Conservation (phyloP, 2,113 vertebrate genomes). For the Brachyistius frenatus region DNA sequence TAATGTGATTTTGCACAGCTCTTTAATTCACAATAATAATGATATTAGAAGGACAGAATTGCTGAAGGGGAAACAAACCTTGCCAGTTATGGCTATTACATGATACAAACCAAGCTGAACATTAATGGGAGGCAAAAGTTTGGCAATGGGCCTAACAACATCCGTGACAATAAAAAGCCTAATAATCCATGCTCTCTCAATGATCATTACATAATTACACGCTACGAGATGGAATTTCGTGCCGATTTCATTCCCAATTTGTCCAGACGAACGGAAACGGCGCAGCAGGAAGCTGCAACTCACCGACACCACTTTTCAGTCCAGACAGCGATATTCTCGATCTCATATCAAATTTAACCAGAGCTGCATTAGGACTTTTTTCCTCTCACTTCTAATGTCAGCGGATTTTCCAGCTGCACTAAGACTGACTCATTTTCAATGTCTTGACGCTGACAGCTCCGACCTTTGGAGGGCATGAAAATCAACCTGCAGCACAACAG, state of each 20-base stretch:
- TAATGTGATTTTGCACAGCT: conserved; percentile 10
- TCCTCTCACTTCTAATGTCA: conserved; percentile 47
- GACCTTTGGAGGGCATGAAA: conserved; percentile 30
- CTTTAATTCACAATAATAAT: conserved; percentile 14
- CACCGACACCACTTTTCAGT: conserved; percentile 2
- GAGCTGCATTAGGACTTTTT: conserved; percentile 42
- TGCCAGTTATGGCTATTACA: conserved; percentile 17
- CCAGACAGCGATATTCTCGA: conserved; percentile 13
- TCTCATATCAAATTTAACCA: conserved; percentile 53
- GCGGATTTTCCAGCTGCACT: conserved; percentile 50
- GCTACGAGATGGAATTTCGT: background rate
- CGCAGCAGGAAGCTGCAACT: conserved; percentile 32
- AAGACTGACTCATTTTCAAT: conserved; percentile 39
- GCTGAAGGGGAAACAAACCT: conserved; percentile 17
- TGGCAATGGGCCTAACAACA: conserved; percentile 24
- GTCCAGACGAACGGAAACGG: conserved; percentile 9
- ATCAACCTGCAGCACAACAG: conserved; percentile 29
- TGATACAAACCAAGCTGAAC: conserved; percentile 32
- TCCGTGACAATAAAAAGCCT: conserved; percentile 38
- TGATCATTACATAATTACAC: conserved; percentile 45
- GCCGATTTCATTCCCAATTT: conserved; percentile 55
- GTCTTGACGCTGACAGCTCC: conserved; percentile 41
- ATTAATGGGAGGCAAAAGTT: conserved; percentile 56
- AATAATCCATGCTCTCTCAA: conserved; percentile 35
- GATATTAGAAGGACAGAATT: background rate